These are phyloP conservation scores for Spialia ferax DNA, from an alignment of 2,888 invertebrate genomes.

Conservation along the genomic window DNA sequence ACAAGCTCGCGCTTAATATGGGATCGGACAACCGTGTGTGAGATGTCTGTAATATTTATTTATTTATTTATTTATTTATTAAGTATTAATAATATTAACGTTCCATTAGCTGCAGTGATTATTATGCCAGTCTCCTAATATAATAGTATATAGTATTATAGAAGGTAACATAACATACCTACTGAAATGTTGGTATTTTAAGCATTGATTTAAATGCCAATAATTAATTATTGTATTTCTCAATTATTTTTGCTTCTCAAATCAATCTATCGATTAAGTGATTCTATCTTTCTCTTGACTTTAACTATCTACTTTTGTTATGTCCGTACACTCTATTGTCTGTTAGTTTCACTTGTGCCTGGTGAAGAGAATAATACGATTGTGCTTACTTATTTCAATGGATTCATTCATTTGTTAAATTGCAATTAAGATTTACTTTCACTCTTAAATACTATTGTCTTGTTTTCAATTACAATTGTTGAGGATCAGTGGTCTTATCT, in stretches of 20 bases:
- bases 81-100: too few relatives aligned
- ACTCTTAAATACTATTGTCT: constrained; percentile 42
- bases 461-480: constrained; percentile 11
- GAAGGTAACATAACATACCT: too few relatives aligned
- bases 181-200: too few relatives aligned
- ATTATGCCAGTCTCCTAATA: too few relatives aligned
- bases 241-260: not conserved
- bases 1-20: too few relatives aligned
- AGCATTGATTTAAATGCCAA: not conserved
- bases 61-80: too few relatives aligned
- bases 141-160: too few relatives aligned
- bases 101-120: too few relatives aligned
- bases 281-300: constrained; percentile 41
- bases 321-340: constrained; percentile 59
- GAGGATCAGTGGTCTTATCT: not conserved
- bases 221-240: not conserved
- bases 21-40: too few relatives aligned
- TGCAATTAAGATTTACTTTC: constrained; percentile 73
- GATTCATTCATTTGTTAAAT: constrained; percentile 64
- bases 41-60: not conserved
- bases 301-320: constrained; percentile 44
- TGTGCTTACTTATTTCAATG: constrained; percentile 57
- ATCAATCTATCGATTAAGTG: constrained; percentile 21
- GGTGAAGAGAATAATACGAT: constrained; percentile 52
- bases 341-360: constrained; percentile 55